Conservation (phyloP, 2,888 invertebrate genomes). For the Cactoblastis cactorum region DNA sequence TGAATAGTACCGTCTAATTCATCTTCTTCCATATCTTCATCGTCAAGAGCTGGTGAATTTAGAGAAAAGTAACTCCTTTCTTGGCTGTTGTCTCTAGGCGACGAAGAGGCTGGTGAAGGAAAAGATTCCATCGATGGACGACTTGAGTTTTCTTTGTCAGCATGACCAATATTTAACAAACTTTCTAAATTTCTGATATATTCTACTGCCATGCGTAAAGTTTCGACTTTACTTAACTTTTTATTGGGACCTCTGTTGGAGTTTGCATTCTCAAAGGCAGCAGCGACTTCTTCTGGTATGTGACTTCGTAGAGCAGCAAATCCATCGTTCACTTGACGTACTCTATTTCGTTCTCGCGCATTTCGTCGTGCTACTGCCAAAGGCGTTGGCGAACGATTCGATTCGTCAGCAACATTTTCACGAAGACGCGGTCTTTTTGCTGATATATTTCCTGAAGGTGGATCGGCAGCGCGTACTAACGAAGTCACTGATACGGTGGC, state of each 20-base stretch:
- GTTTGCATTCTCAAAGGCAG: slow-evolving; percentile 82
- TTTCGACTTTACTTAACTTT: slow-evolving; percentile 93
- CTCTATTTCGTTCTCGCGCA: slow-evolving; percentile 94
- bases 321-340: slow-evolving; percentile 95
- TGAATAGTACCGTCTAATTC: slow-evolving; percentile 64
- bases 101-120: slow-evolving; percentile 74
- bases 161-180: slow-evolving; percentile 83
- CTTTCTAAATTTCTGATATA: slow-evolving; percentile 91
- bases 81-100: slow-evolving; percentile 72
- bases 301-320: slow-evolving; percentile 92
- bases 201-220: slow-evolving; percentile 93
- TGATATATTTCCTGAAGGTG: slow-evolving; percentile 43
- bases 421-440: slow-evolving; percentile 56
- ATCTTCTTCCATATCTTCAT: slow-evolving; percentile 69
- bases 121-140: slow-evolving; percentile 68
- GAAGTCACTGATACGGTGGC: slow-evolving; percentile 67
- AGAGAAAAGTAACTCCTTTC: slow-evolving; percentile 71
- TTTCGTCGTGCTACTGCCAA: slow-evolving; percentile 93
- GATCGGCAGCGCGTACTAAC: slow-evolving; percentile 58
- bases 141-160: slow-evolving; percentile 71
- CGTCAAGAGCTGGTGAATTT: slow-evolving; percentile 66
- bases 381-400: slow-evolving; percentile 82
- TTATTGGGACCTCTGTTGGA: slow-evolving; percentile 84
- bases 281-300: slow-evolving; percentile 90
- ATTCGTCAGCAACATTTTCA: slow-evolving; percentile 69